Evolutionary conservation across 2,797 vertebrate genomes (phyloP).

Genomic region (Pseudochromis fuscus): DNA sequence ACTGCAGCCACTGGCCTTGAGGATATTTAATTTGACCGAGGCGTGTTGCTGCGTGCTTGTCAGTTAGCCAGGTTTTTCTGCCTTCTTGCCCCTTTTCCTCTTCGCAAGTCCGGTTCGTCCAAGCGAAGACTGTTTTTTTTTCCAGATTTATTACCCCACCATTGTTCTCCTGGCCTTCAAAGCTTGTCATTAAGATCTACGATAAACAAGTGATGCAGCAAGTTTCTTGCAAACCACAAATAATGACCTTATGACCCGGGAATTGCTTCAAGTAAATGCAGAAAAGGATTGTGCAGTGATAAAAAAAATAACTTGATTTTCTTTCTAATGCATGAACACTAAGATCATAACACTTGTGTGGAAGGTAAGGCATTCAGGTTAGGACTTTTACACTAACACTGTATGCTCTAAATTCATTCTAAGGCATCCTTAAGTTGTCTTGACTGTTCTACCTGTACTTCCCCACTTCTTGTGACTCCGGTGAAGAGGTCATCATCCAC

Average conservation of each 20-base stretch:
- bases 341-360: background rate
- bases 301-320: background rate
- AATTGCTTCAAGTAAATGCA: background rate
- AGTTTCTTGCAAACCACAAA: constrained; percentile 51
- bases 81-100: constrained; percentile 21
- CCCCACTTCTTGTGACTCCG: constrained; percentile 6
- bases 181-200: constrained; percentile 61
- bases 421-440: background rate
- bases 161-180: constrained; percentile 78
- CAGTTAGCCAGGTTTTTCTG: constrained; percentile 37
- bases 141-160: constrained; percentile 66
- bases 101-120: constrained; percentile 28
- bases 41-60: constrained; percentile 34
- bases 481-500: constrained; percentile 60
- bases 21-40: constrained; percentile 43
- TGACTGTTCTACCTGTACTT: constrained; percentile 27
- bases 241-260: constrained; percentile 26
- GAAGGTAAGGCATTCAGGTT: background rate
- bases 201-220: constrained; percentile 56
- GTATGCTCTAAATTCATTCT: background rate
- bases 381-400: background rate
- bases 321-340: background rate
- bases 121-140: too few relatives aligned
- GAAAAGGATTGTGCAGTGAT: background rate
- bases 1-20: constrained; percentile 28